Conservation (phyloP, 2,113 vertebrate genomes). For the Syrmaticus mikado region DNA sequence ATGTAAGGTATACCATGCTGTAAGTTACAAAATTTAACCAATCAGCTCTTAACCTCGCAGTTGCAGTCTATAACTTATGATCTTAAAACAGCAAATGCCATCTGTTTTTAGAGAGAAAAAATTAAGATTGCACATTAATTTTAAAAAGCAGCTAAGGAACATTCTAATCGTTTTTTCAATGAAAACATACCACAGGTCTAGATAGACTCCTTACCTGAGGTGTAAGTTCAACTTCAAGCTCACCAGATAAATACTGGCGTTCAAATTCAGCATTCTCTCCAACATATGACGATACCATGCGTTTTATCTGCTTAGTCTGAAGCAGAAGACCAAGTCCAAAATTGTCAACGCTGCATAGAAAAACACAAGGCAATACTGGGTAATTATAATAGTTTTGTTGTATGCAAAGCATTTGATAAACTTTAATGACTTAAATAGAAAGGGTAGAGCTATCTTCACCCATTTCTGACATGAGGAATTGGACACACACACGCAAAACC, state of each 20-base stretch:
- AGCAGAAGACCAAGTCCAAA: constrained; percentile 95
- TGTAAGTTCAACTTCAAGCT: constrained; percentile 95
- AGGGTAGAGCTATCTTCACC: background rate
- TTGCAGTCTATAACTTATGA: background rate
- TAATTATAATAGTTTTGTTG: background rate
- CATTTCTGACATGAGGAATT: background rate
- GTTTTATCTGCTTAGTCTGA: constrained; percentile 93
- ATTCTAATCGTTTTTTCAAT: background rate
- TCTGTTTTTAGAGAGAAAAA: background rate
- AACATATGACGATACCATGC: constrained; percentile 97
- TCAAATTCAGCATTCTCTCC: constrained; percentile 98
- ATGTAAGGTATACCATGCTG: background rate
- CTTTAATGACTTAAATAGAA: background rate
- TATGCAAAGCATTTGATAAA: background rate
- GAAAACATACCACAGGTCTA: background rate
- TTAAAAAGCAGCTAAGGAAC: background rate
- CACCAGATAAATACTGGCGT: constrained; percentile 91
- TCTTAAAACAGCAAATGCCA: background rate
- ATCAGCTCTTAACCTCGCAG: background rate
- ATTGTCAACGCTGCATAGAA: constrained; percentile 88
- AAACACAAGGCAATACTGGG: background rate
- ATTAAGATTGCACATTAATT: background rate
- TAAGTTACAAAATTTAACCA: background rate
- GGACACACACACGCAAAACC: background rate
- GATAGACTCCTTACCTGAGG: constrained; percentile 85